A percentile compares a stretch with the other conserved stretches of the same genome.
Evolutionary conservation across 1,140 invertebrate species (phyloP).

Genomic region (Scaptomyza hsui): DNA sequence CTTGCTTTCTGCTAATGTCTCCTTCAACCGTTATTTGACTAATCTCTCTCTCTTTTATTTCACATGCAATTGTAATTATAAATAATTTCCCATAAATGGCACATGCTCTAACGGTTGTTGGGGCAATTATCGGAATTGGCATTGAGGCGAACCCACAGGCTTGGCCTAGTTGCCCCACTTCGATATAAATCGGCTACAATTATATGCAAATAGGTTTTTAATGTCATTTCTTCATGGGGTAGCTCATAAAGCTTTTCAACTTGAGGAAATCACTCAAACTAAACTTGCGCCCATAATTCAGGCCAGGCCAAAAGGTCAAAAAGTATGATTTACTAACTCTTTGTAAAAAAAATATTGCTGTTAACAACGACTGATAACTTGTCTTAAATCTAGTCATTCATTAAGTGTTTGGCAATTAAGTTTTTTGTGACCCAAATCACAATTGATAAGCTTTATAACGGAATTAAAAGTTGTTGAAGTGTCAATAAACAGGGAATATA

Average conservation of each 20-base stretch:
- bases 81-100: conserved; percentile 79
- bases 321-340: neutral
- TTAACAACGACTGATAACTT: neutral
- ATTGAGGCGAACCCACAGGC: conserved; percentile 18
- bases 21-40: conserved; percentile 12
- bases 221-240: conserved; percentile 3
- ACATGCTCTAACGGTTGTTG: conserved; percentile 16
- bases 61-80: conserved; percentile 74
- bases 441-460: conserved; percentile 20
- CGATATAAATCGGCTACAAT: conserved; percentile 18
- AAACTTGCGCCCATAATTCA: conserved; percentile 31
- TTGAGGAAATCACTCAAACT: conserved; percentile 5
- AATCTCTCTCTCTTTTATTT: conserved; percentile 41
- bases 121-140: conserved; percentile 73
- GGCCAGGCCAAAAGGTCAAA: conserved; percentile 34
- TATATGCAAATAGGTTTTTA: conserved; percentile 29
- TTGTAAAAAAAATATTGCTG: too few relatives aligned
- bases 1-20: neutral
- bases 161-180: conserved; percentile 23
- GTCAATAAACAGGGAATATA: too few relatives aligned
- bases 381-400: neutral
- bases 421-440: neutral
- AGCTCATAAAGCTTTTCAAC: neutral
- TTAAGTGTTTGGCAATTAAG: neutral
- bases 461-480: too few relatives aligned